phyloP scores from a whole-genome alignment of 2,113 vertebrate species.

The Cyanocitta stelleri region DNA sequence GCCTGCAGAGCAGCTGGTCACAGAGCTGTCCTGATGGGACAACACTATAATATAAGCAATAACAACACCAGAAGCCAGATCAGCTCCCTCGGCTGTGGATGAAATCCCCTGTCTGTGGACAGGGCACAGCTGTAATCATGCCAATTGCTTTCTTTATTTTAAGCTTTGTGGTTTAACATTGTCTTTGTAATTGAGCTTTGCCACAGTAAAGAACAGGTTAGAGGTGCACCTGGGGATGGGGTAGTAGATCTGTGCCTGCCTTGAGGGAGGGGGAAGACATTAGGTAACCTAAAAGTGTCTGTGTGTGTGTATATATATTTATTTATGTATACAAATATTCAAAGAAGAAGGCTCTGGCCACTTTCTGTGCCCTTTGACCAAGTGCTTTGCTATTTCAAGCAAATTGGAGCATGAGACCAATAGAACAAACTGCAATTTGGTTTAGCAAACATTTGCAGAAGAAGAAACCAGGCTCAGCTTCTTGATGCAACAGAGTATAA shows the following conservation, averaged over 20 bases:
- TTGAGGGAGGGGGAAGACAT: background rate
- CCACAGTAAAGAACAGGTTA: background rate
- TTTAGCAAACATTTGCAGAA: background rate
- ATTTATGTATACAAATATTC: background rate
- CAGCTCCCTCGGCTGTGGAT: background rate
- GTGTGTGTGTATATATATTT: accelerated
- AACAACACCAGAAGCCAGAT: background rate
- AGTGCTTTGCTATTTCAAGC: background rate
- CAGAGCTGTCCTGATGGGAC: background rate
- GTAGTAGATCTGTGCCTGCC: background rate
- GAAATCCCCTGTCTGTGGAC: background rate
- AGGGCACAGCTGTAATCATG: background rate
- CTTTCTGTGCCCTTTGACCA: background rate
- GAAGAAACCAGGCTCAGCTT: background rate
- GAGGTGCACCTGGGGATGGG: background rate
- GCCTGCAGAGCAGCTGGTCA: background rate
- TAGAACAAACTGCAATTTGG: background rate
- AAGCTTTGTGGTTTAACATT: background rate
- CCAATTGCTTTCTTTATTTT: background rate
- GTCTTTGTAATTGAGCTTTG: background rate
- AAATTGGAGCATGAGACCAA: background rate
- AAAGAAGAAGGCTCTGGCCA: background rate
- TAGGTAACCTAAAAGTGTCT: background rate
- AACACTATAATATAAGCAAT: background rate
- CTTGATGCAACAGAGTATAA: background rate